A percentile compares a stretch with the other conserved stretches of the same genome.
These are phyloP conservation scores for Autographa pulchrina DNA, from an alignment of 2,888 invertebrate genomes.

Conservation along the genomic window DNA sequence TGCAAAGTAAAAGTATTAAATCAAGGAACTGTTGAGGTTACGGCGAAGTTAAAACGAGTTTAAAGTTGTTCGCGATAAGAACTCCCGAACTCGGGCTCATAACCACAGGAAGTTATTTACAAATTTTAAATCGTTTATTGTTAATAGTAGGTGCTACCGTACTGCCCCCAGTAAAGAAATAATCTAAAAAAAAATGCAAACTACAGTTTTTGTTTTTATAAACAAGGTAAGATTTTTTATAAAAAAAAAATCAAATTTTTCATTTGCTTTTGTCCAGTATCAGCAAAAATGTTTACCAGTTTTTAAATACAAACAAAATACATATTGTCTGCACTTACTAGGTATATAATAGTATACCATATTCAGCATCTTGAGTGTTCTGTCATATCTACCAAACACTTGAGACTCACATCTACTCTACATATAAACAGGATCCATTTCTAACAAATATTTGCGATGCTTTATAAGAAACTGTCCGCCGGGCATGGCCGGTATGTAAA, in stretches of 20 bases:
- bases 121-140: conserved; percentile 3
- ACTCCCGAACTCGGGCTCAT: conserved; percentile 5
- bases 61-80: conserved; percentile 38
- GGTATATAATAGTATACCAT: neutral
- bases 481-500: neutral
- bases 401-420: conserved; percentile 6
- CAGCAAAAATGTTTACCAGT: no score
- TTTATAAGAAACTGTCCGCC: conserved; percentile 23
- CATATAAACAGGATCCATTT: conserved; percentile 44
- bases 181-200: no score
- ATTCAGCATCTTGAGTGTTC: conserved; percentile 3
- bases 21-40: conserved; percentile 36
- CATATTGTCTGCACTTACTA: no score
- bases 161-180: no score
- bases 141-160: neutral
- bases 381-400: conserved; percentile 25
- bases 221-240: no score
- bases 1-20: conserved; percentile 48
- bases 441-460: conserved; percentile 27
- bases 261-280: no score
- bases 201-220: no score
- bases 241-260: no score
- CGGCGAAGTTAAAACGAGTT: conserved; percentile 39
- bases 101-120: conserved; percentile 1
- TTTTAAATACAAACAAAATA: no score